A percentile compares a stretch with the other conserved stretches of the same genome.
Evolutionary conservation across 2,888 invertebrate species (phyloP).

Genomic region (Amblyjoppa fuscipennis): DNA sequence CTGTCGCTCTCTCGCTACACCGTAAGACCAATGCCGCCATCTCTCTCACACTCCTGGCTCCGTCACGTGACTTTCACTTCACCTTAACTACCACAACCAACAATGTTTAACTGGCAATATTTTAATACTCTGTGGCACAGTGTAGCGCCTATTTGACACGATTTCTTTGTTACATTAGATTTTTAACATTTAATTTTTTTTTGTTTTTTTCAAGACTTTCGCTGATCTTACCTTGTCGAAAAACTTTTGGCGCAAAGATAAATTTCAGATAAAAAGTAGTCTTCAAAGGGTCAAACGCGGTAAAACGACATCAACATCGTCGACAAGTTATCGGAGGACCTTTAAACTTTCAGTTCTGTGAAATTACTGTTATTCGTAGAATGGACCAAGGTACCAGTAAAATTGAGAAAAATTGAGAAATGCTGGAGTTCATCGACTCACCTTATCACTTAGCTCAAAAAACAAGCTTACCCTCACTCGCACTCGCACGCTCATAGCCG

Average conservation of each 20-base stretch:
- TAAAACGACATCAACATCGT: neutral
- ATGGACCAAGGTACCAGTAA: constrained; percentile 19
- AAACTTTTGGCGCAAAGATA: neutral
- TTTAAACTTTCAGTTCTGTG: constrained; percentile 24
- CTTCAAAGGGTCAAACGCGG: constrained; percentile 9
- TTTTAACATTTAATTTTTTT: neutral
- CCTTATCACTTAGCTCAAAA: constrained; percentile 38
- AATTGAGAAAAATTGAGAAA: constrained; percentile 25
- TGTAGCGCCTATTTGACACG: neutral
- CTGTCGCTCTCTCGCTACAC: too few species aligned
- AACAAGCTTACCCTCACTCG: constrained; percentile 12
- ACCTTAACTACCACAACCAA: neutral
- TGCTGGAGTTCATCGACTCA: constrained; percentile 38
- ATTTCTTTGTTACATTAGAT: neutral
- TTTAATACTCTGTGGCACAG: constrained; percentile 1
- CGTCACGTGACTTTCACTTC: too few species aligned
- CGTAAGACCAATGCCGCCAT: too few species aligned
- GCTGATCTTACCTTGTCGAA: neutral
- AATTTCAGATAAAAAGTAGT: neutral
- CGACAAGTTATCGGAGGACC: neutral
- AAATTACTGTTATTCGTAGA: constrained; percentile 7
- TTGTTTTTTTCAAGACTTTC: neutral
- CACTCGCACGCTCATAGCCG: neutral
- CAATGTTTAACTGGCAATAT: constrained; percentile 1
- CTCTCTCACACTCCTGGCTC: too few species aligned